Percentiles rank a stretch among this genome's conserved stretches.
phyloP scores from a whole-genome alignment of 2,113 vertebrate species.

The Lonchura striata region DNA sequence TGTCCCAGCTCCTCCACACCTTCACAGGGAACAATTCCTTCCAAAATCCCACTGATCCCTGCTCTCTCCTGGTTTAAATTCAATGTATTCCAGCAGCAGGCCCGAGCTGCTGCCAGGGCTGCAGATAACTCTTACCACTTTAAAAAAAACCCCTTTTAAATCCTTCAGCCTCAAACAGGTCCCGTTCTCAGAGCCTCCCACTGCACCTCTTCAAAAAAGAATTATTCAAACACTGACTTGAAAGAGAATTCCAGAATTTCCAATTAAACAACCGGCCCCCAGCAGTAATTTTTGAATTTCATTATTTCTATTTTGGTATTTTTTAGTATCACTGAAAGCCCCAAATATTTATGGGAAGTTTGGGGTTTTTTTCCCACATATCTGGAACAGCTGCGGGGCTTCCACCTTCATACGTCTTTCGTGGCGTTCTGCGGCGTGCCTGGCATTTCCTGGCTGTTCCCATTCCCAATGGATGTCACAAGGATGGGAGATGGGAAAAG shows the following conservation, averaged over 20 bases:
- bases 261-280: background rate
- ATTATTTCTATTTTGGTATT: background rate
- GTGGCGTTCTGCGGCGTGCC: background rate
- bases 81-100: background rate
- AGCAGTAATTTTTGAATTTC: background rate
- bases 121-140: background rate
- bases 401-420: background rate
- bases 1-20: background rate
- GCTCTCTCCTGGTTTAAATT: background rate
- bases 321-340: background rate
- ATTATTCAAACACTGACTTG: background rate
- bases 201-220: background rate
- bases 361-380: background rate
- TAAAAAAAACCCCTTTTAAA: background rate
- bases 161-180: background rate
- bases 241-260: background rate
- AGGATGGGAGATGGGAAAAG: background rate
- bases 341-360: background rate
- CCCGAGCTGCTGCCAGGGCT: background rate
- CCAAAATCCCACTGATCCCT: background rate
- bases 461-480: background rate
- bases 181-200: background rate
- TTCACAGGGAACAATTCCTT: background rate
- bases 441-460: background rate
- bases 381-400: background rate